Evolutionary conservation across 2,113 vertebrate genomes (phyloP).

Genomic region (Sterna hirundo): DNA sequence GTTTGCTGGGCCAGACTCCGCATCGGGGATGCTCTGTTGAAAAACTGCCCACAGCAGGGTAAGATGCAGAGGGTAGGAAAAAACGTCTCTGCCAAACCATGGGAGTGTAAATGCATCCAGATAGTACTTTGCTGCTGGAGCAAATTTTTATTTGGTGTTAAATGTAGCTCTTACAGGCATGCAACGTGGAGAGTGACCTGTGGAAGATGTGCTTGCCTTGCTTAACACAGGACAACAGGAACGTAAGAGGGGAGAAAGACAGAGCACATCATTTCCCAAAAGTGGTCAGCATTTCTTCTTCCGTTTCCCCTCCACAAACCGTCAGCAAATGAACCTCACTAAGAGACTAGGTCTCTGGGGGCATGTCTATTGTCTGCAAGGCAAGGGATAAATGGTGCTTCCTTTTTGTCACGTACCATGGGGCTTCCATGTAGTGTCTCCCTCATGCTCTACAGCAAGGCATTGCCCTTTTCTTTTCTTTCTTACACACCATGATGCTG

Average conservation of each 20-base stretch:
- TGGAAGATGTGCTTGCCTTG: background rate
- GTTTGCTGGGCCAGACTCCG: background rate
- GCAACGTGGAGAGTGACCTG: background rate
- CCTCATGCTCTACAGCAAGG: background rate
- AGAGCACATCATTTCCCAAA: fast-evolving
- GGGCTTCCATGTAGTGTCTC: background rate
- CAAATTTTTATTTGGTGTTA: background rate
- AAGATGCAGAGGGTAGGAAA: background rate
- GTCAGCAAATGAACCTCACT: background rate
- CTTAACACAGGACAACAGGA: background rate
- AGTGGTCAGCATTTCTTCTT: background rate
- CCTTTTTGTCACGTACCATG: fast-evolving
- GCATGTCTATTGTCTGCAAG: background rate
- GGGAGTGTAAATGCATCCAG: background rate
- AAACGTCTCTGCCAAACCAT: background rate
- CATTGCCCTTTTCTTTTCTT: background rate
- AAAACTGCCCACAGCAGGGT: background rate
- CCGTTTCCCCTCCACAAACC: background rate
- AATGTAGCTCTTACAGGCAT: background rate
- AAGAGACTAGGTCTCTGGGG: background rate
- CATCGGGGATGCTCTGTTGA: background rate
- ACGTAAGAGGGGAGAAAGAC: background rate
- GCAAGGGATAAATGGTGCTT: background rate
- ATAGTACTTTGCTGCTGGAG: background rate
- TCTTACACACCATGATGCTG: background rate